Percentiles rank a stretch among this genome's conserved stretches.
Evolutionary conservation across 2,888 invertebrate genomes (phyloP).

Genomic region (Apamea anceps): DNA sequence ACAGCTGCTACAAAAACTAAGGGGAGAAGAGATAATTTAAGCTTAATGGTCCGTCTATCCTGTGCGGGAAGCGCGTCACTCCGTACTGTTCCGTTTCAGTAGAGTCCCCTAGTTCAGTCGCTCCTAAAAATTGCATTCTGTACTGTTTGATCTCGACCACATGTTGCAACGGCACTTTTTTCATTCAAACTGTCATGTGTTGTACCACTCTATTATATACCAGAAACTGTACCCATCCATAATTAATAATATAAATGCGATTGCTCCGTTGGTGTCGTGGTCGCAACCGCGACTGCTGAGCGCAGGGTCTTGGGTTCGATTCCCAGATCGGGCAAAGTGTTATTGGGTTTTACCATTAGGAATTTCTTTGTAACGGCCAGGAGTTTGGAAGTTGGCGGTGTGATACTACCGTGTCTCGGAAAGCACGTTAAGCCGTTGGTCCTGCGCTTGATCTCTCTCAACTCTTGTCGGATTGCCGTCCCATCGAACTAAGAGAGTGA

Average conservation of each 20-base stretch:
- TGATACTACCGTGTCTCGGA: background rate
- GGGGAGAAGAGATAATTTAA: conserved; percentile 40
- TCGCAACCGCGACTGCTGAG: background rate
- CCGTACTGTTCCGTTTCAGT: background rate
- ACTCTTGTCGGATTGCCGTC: background rate
- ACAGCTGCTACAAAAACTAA: conserved; percentile 22
- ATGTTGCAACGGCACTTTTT: conserved; percentile 12
- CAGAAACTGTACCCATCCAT: background rate
- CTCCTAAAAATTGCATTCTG: conserved; percentile 40
- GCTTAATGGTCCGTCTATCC: conserved; percentile 42
- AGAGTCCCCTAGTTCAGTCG: conserved; percentile 38
- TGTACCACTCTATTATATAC: too few relatives aligned
- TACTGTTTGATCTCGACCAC: conserved; percentile 26
- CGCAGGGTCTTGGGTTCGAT: background rate
- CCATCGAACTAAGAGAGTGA: background rate
- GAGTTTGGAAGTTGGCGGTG: background rate
- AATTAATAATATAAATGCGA: background rate
- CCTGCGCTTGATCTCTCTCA: background rate
- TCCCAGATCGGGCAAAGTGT: background rate
- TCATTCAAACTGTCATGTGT: background rate
- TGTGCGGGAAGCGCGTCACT: conserved; percentile 25
- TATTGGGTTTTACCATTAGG: background rate
- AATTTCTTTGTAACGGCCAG: background rate
- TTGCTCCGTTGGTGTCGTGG: background rate
- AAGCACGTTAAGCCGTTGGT: background rate